phyloP scores from a whole-genome alignment of 2,113 vertebrate species.

The Thamnophis sirtalis region DNA sequence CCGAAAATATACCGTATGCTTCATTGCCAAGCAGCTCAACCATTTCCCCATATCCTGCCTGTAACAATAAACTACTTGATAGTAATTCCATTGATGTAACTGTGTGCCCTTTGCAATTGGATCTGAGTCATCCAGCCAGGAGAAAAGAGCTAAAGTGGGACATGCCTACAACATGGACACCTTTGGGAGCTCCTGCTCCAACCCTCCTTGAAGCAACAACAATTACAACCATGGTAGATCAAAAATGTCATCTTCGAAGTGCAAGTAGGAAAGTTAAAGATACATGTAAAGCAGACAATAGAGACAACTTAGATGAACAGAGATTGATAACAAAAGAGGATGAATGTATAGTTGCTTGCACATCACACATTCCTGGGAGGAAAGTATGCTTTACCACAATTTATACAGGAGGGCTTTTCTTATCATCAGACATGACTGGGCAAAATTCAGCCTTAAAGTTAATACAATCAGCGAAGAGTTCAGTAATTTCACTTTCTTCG shows the following conservation, averaged over 20 bases:
- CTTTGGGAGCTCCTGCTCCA: slow-evolving; percentile 28
- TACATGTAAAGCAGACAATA: slow-evolving; percentile 7
- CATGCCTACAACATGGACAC: slow-evolving; percentile 4
- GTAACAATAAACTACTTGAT: accelerated
- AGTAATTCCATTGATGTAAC: not conserved
- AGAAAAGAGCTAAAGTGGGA: slow-evolving; percentile 34
- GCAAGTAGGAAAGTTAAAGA: slow-evolving; percentile 27
- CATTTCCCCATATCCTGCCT: not conserved
- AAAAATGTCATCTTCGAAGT: not conserved
- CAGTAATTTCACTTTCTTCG: not conserved
- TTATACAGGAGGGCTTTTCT: slow-evolving; percentile 24
- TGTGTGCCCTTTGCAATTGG: slow-evolving; percentile 24
- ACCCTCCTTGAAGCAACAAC: slow-evolving; percentile 12
- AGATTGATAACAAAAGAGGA: slow-evolving; percentile 11
- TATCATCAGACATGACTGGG: slow-evolving; percentile 27
- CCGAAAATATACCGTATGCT: not conserved
- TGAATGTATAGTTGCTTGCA: not conserved
- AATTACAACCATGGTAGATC: not conserved
- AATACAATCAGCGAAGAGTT: slow-evolving; percentile 25
- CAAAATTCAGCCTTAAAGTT: slow-evolving; percentile 11
- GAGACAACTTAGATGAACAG: not conserved
- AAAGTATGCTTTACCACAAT: slow-evolving; percentile 39
- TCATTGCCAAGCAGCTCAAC: not conserved
- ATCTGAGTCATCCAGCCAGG: slow-evolving; percentile 21
- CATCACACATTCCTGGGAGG: slow-evolving; percentile 29